Percentiles rank a stretch among this genome's conserved stretches.
Evolutionary conservation across 2,113 vertebrate species (phyloP).

Genomic region (Cranoglanis bouderius): DNA sequence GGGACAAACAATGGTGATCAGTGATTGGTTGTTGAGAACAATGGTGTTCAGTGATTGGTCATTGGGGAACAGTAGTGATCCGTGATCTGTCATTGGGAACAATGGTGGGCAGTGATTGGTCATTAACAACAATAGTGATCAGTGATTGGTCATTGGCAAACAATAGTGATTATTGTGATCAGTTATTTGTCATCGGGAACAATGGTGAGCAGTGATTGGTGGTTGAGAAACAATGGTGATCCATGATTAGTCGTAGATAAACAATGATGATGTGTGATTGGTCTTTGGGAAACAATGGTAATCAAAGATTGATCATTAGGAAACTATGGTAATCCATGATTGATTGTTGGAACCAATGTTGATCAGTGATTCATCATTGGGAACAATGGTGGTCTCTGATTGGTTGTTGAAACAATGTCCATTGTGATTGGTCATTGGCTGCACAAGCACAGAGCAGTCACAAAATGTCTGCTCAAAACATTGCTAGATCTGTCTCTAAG

Average conservation of each 20-base stretch:
- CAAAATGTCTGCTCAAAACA: not conserved
- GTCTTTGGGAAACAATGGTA: not conserved
- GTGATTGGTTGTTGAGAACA: not conserved
- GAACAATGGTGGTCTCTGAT: not conserved
- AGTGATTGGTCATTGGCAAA: not conserved
- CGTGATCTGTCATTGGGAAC: not conserved
- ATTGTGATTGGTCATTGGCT: not conserved
- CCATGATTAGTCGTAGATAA: not conserved
- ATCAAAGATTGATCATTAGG: not conserved
- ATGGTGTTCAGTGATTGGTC: not conserved
- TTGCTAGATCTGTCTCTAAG: not conserved
- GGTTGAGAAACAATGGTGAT: not conserved
- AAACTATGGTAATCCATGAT: not conserved
- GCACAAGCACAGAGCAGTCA: not conserved
- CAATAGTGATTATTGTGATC: not conserved
- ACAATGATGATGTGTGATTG: not conserved
- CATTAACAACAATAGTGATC: not conserved
- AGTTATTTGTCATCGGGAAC: not conserved
- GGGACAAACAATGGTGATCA: not conserved
- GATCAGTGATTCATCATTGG: not conserved
- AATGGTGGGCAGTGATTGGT: too few relatives aligned
- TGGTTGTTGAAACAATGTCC: not conserved
- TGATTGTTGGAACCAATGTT: not conserved
- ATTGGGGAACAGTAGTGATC: not conserved
- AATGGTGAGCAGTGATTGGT: not conserved